Conservation (phyloP, 2,888 invertebrate species). For the Tenthredo mesomela region DNA sequence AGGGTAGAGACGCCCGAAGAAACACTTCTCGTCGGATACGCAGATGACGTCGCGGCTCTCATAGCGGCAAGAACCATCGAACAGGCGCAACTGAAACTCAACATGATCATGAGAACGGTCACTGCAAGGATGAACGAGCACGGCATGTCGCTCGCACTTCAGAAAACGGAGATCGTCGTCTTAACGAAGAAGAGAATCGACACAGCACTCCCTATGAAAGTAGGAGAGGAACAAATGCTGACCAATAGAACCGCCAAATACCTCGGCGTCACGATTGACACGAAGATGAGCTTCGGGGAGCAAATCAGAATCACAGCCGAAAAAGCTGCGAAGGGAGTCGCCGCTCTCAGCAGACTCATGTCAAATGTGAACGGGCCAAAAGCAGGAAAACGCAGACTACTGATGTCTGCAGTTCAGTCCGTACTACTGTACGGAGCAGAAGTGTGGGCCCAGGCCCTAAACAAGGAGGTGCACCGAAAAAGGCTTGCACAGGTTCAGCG, state of each 20-base stretch:
- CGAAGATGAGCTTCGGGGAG: constrained; percentile 56
- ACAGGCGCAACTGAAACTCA: constrained; percentile 41
- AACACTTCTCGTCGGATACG: constrained; percentile 51
- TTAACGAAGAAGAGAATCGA: constrained; percentile 54
- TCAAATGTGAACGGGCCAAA: constrained; percentile 59
- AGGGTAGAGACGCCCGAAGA: constrained; percentile 48
- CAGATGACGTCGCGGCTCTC: constrained; percentile 46
- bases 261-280: constrained; percentile 58
- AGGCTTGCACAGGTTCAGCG: constrained; percentile 57
- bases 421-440: constrained; percentile 58
- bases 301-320: constrained; percentile 36
- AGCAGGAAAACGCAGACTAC: constrained; percentile 54
- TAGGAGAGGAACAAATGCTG: constrained; percentile 56
- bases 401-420: constrained; percentile 58
- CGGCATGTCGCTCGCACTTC: constrained; percentile 56
- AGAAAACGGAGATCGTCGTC: constrained; percentile 59
- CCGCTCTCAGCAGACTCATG: constrained; percentile 58
- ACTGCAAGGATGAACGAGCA: constrained; percentile 50
- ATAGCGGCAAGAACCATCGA: constrained; percentile 56
- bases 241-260: constrained; percentile 58
- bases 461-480: constrained; percentile 52
- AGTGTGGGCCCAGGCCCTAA: constrained; percentile 54
- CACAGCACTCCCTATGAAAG: constrained; percentile 53
- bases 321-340: constrained; percentile 53
- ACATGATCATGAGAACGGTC: constrained; percentile 33